A percentile compares a stretch with the other conserved stretches of the same genome.
Evolutionary conservation across 2,888 invertebrate species (phyloP).

Genomic region (Cremastinae sp.): DNA sequence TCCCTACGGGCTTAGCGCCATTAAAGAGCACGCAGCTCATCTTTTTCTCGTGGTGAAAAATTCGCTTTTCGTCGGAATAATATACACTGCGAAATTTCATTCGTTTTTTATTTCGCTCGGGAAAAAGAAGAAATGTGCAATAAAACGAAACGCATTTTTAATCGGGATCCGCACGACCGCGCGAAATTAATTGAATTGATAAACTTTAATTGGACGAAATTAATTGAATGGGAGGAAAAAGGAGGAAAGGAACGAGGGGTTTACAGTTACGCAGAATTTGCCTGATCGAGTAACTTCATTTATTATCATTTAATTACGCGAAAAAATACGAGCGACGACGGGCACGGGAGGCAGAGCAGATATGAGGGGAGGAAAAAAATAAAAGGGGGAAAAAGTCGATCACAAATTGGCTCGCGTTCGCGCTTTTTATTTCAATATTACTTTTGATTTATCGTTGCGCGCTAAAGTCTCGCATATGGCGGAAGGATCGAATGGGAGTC

Average conservation of each 20-base stretch:
- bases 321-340: not conserved
- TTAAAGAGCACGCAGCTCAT: too few species aligned
- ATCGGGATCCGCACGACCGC: constrained; percentile 15
- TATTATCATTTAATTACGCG: not conserved
- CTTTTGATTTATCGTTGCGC: constrained; percentile 8
- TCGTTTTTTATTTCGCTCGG: too few species aligned
- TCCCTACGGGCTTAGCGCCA: too few species aligned
- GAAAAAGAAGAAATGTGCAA: not conserved
- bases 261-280: not conserved
- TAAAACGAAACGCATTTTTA: constrained; percentile 14
- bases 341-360: too few species aligned
- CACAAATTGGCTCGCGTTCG: not conserved
- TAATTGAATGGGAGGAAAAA: constrained; percentile 1
- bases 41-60: too few species aligned
- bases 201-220: constrained; percentile 20
- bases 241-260: not conserved
- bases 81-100: too few species aligned
- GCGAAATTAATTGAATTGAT: constrained; percentile 7
- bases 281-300: not conserved
- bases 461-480: constrained; percentile 10
- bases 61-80: too few species aligned
- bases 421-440: not conserved
- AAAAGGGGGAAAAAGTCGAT: not conserved
- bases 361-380: not conserved
- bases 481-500: constrained; percentile 27